Evolutionary conservation across 2,888 invertebrate species (phyloP), one percentile per base, ranked within the genome.

Genomic region (Molanna angustata): DNA sequence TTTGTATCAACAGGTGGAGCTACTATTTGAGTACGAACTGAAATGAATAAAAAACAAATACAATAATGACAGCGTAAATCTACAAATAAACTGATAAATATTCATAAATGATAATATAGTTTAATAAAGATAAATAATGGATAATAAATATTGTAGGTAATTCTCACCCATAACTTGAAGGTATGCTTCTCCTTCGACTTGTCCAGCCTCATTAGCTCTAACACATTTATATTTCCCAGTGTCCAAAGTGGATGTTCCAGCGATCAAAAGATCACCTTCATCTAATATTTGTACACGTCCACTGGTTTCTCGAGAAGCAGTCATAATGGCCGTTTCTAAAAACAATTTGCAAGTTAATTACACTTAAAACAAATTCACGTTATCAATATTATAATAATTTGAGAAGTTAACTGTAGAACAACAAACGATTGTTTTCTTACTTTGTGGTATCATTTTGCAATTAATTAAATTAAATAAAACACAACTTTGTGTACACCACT

Each of bases 1-100:
- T 88, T 85, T 19, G 92, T 91, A 69, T 95, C 93, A 58, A 90
- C 91, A 47, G 96, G 96, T 49, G 95, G 94, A 62, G 91, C 90
- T 59, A 92, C 85, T 64, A 98, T 95, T 76, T 94, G 91, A 7
- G 95, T 95, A 63, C 93, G 83, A 66, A 94, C 96, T 91, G 74
- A 59, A 68, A 68, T 16, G 9, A 11, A 21, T 4, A 39, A 40
- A n/a, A n/a, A n/a, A n/a, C n/a, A n/a, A n/a, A n/a, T n/a, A 35
- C 35, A 4, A 11, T 13, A 11, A 35, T 13, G 4, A 13, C 13
- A 35, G 7, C 13, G 13, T n/a, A 4, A 6, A 35, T 6, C 6
- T n/a, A 35, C 35, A 13, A 9, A 35, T 14, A 35, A 14, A 27
- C 11, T 27, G 27, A 7, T 27, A 27, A 6, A 27, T 27, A 7